These are phyloP conservation scores for Nemotelus pantherinus DNA, from an alignment of 2,888 invertebrate species.

Conservation along the genomic window DNA sequence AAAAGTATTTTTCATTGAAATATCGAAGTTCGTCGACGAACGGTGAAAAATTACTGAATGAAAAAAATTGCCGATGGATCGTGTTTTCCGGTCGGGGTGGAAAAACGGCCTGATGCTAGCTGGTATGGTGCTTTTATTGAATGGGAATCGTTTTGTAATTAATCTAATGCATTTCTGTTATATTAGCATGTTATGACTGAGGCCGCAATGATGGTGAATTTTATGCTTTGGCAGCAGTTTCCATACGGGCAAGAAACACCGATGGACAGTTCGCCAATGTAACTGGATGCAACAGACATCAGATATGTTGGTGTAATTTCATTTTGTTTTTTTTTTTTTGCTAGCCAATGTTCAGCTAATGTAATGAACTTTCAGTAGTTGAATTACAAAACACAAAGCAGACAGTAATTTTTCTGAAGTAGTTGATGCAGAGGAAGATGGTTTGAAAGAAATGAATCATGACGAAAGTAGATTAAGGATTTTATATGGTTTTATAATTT, in stretches of 20 bases:
- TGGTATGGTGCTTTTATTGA: background rate
- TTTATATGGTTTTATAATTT: background rate
- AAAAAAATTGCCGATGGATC: background rate
- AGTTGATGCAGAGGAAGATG: too few species aligned
- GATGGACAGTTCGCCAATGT: too few species aligned
- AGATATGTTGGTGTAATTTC: too few species aligned
- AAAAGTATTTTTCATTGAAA: slow-evolving; percentile 29
- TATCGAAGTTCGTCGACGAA: slow-evolving; percentile 9
- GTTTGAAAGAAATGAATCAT: too few species aligned
- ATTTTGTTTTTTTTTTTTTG: too few species aligned
- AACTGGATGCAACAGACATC: too few species aligned
- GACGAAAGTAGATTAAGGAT: background rate
- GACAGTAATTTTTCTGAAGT: too few species aligned
- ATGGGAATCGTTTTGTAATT: slow-evolving; percentile 21
- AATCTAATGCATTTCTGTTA: slow-evolving; percentile 34
- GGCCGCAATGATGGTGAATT: background rate
- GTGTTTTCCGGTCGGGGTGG: background rate
- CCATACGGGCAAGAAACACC: too few species aligned
- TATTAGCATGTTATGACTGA: background rate
- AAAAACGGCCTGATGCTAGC: background rate
- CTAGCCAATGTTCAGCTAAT: too few species aligned
- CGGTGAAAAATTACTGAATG: slow-evolving; percentile 12
- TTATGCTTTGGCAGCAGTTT: background rate
- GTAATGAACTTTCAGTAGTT: too few species aligned
- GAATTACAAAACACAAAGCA: too few species aligned